Percentiles rank a stretch among this genome's conserved stretches.
Evolutionary conservation across 2,888 invertebrate genomes (phyloP).

Genomic region (Herminia tarsipennalis): DNA sequence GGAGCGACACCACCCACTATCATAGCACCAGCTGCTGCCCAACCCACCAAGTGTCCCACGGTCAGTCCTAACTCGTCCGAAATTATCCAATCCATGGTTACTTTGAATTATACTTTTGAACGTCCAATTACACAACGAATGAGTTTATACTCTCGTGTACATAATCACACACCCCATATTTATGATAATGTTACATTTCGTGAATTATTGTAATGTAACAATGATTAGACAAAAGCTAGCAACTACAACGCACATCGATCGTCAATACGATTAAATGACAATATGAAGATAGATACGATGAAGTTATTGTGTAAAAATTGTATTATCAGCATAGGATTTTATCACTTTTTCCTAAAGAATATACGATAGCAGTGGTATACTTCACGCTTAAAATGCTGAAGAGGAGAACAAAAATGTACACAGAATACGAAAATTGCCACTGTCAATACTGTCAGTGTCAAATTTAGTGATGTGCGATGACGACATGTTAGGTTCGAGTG

Average conservation of each 20-base stretch:
- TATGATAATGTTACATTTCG: conserved; percentile 13
- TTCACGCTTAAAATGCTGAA: too few relatives aligned
- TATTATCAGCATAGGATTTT: too few relatives aligned
- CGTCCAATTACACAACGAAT: neutral
- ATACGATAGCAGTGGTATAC: too few relatives aligned
- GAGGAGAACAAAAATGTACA: too few relatives aligned
- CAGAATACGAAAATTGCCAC: too few relatives aligned
- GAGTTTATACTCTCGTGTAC: neutral
- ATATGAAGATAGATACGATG: too few relatives aligned
- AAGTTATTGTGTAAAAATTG: too few relatives aligned
- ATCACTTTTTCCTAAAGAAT: too few relatives aligned
- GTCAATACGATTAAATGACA: conserved; percentile 7
- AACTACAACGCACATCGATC: conserved; percentile 40
- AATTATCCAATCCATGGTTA: conserved; percentile 91
- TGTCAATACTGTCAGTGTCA: too few relatives aligned
- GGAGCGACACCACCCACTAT: conserved; percentile 98
- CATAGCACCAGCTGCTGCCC: conserved; percentile 95
- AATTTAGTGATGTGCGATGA: too few relatives aligned
- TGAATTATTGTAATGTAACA: neutral
- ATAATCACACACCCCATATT: conserved; percentile 35
- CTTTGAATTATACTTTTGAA: conserved; percentile 3
- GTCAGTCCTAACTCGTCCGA: conserved; percentile 91
- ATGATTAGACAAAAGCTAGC: conserved; percentile 10
- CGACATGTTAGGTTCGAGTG: too few relatives aligned
- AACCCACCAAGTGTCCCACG: conserved; percentile 91